phyloP scores from a whole-genome alignment of 2,113 vertebrate genomes.

The Ciconia stormi region DNA sequence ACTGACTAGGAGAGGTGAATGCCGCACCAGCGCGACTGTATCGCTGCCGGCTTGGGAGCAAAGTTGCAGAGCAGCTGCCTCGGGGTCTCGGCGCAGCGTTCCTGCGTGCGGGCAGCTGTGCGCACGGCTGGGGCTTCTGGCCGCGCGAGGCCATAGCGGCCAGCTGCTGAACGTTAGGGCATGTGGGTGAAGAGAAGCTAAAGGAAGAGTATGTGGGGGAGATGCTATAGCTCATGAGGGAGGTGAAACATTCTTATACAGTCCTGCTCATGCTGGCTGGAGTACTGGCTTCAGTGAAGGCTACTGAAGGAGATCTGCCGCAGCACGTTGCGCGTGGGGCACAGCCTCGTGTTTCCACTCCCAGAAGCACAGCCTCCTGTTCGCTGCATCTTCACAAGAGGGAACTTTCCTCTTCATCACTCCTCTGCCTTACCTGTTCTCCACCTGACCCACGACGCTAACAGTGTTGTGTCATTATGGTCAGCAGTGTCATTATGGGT shows the following conservation, averaged over 20 bases:
- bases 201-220: background rate
- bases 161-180: background rate
- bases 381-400: background rate
- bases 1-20: background rate
- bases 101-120: rapidly evolving
- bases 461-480: too few relatives aligned
- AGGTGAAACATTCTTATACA: background rate
- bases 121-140: background rate
- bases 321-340: rapidly evolving
- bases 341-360: background rate
- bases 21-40: rapidly evolving
- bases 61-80: background rate
- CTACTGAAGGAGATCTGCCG: background rate
- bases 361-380: background rate
- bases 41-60: background rate
- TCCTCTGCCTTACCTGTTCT: background rate
- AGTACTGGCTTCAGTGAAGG: background rate
- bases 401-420: background rate
- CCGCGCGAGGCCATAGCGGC: rapidly evolving
- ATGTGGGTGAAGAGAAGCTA: background rate
- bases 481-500: background rate
- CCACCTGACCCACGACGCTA: background rate
- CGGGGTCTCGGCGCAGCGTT: rapidly evolving
- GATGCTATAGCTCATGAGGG: background rate
- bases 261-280: background rate